phyloP scores from a whole-genome alignment of 2,113 vertebrate species.

The Lota lota region DNA sequence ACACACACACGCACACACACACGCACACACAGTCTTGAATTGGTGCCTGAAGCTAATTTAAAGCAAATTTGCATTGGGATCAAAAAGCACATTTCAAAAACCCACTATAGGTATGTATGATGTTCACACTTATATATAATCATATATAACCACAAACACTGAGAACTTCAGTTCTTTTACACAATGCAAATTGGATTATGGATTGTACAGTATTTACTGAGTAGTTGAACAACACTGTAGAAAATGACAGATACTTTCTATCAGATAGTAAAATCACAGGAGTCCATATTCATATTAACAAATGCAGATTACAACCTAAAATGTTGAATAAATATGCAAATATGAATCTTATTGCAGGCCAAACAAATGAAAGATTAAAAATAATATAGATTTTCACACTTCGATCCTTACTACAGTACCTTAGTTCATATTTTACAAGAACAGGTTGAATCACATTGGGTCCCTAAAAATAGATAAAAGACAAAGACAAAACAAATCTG shows the following conservation, averaged over 20 bases:
- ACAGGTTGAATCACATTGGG: conserved; percentile 39
- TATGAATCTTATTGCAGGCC: conserved; percentile 52
- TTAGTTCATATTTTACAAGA: conserved; percentile 47
- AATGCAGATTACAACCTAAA: conserved; percentile 40
- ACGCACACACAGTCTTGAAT: conserved; percentile 24
- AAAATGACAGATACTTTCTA: conserved; percentile 37
- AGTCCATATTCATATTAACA: conserved; percentile 15
- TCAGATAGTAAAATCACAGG: conserved; percentile 18
- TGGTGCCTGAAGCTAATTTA: conserved; percentile 10
- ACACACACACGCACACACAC: conserved; percentile 3
- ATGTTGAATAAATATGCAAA: conserved; percentile 47
- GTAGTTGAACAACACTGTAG: conserved; percentile 40
- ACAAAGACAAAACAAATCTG: conserved; percentile 52
- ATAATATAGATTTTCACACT: conserved; percentile 30
- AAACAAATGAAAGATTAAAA: conserved; percentile 56
- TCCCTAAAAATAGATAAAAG: conserved; percentile 66
- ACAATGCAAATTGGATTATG: conserved; percentile 31
- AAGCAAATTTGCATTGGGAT: conserved; percentile 50
- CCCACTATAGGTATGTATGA: conserved; percentile 40
- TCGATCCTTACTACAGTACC: conserved; percentile 39
- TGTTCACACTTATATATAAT: conserved; percentile 49
- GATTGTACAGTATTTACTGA: conserved; percentile 18
- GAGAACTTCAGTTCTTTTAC: conserved; percentile 46
- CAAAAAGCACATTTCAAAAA: conserved; percentile 6
- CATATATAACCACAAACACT: conserved; percentile 52